Evolutionary conservation across 2,888 invertebrate genomes (phyloP), one percentile per base, ranked within the genome.

Genomic region (Trichopria drosophilae): DNA sequence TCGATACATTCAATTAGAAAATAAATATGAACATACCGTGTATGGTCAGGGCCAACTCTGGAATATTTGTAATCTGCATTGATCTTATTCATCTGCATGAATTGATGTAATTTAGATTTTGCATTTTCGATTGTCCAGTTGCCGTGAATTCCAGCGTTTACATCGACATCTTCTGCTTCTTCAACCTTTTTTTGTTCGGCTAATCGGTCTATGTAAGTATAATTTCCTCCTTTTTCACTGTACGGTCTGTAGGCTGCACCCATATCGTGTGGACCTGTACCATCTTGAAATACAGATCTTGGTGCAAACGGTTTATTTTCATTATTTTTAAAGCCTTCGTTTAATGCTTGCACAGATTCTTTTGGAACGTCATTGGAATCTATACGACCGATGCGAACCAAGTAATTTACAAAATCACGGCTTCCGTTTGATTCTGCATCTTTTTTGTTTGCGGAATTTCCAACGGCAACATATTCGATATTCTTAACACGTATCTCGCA

Each of bases 111-210:
- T 61, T 95, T 91, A 0, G 92, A 90, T 76, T 98, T 98, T 4
- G 96, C 94, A 79, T 97, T 98, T 68, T 98, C 97, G 74, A 98
- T 86, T 0, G 93, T 97, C 97, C 98, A 99, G 77, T 97, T 96
- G 37, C 98, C 98, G 71, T 98, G 98, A 66, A 97, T 92, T 58
- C 87, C 87, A 2, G 97, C 90, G 75, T 95, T 97, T 1, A 97
- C 87, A 74, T 98, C 98, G 18, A 95, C 79, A 61, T 93, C 93
- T 76, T 97, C 97, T 0, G 96, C 95, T 50, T 91, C 90, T 69
- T 90, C 90, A 41, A 91, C 84, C 58, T 82, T 84, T 65, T 86
- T 82, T 63, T 90, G 87, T 63, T 88, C 85, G 52, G 89, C 87
- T 48, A 88, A 81, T 24, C 87, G 81, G 66, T 90, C 88, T 68